These are phyloP conservation scores for Pandemis corylana DNA, from an alignment of 2,888 invertebrate genomes.

Conservation along the genomic window DNA sequence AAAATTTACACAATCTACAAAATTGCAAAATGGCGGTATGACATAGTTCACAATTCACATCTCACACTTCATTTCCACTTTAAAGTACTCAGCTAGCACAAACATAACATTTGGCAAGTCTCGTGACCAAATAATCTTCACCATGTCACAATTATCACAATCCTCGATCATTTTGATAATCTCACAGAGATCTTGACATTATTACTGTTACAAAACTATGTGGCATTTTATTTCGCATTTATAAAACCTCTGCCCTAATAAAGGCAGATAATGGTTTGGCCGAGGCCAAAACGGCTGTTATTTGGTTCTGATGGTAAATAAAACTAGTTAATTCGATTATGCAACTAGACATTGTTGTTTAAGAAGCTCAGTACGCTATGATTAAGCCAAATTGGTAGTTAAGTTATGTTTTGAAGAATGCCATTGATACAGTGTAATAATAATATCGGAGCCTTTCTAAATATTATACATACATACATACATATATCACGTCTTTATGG, in stretches of 20 bases:
- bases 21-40: too few relatives aligned
- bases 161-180: not conserved
- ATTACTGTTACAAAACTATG: constrained; percentile 21
- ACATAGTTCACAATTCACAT: too few relatives aligned
- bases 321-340: constrained; percentile 7
- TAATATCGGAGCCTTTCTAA: too few relatives aligned
- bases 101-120: constrained; percentile 9
- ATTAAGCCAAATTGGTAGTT: not conserved
- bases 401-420: too few relatives aligned
- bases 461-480: too few relatives aligned
- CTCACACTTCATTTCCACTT: not conserved
- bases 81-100: constrained; percentile 4
- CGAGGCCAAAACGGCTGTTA: constrained; percentile 17
- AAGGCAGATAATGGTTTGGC: constrained; percentile 20
- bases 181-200: constrained; percentile 10
- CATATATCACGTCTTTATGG: too few relatives aligned
- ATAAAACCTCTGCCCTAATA: constrained; percentile 13
- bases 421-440: too few relatives aligned
- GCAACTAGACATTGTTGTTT: not conserved
- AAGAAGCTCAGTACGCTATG: not conserved
- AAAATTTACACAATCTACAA: too few relatives aligned
- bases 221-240: constrained; percentile 25
- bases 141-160: constrained; percentile 8
- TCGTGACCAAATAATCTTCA: constrained; percentile 14
- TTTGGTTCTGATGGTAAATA: constrained; percentile 13